Evolutionary conservation across 1,140 invertebrate genomes (phyloP).

Genomic region (Eueides isabella): DNA sequence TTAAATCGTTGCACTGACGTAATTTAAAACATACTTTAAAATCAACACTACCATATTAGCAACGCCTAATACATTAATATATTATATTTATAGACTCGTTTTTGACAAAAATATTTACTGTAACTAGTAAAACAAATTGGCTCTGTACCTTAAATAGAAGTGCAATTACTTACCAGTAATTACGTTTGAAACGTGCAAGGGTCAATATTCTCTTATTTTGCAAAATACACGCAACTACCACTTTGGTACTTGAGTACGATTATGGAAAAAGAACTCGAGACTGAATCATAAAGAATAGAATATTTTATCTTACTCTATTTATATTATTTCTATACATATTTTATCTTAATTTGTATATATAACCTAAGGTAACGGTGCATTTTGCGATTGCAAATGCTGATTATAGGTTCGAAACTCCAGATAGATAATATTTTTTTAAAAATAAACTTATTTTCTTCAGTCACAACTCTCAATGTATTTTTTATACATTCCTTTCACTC

Average conservation of each 20-base stretch:
- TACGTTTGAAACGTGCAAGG: conserved; percentile 14
- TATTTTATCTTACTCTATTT: neutral
- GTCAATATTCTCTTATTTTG: conserved; percentile 23
- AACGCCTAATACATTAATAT: neutral
- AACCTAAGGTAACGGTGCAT: no score
- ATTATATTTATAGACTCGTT: neutral
- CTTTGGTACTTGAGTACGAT: conserved; percentile 1
- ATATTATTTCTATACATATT: no score
- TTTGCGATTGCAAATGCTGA: no score
- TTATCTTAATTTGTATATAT: no score
- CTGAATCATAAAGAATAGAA: neutral
- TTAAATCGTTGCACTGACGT: neutral
- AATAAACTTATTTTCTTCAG: no score
- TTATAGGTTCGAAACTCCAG: no score
- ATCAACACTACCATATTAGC: neutral
- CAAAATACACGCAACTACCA: conserved; percentile 6
- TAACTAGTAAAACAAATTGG: conserved; percentile 25
- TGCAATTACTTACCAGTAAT: conserved; percentile 29
- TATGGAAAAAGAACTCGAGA: neutral
- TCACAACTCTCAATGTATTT: no score
- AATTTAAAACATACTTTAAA: neutral
- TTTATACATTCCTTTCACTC: no score
- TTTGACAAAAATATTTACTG: neutral
- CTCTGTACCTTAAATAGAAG: conserved; percentile 29
- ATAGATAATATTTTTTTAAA: no score